Percentiles rank a stretch among this genome's conserved stretches.
Evolutionary conservation across 1,140 invertebrate species (phyloP).

Genomic region (Whitmania pigra): DNA sequence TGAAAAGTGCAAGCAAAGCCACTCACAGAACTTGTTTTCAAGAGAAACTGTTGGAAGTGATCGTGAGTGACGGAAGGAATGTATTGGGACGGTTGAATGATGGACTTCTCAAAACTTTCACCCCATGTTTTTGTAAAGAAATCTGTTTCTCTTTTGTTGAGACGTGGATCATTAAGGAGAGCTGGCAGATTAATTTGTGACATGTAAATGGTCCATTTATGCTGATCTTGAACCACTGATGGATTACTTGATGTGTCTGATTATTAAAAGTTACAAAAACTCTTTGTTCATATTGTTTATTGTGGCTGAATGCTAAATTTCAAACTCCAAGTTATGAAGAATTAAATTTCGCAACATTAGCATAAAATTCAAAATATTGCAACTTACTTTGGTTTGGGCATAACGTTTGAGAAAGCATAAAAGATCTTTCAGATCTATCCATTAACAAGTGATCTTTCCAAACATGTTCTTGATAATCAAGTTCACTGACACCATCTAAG

Average conservation of each 20-base stretch:
- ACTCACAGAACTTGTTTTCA: slow-evolving; percentile 38
- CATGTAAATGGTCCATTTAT: slow-evolving; percentile 47
- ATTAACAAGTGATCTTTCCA: slow-evolving; percentile 54
- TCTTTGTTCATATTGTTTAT: background rate
- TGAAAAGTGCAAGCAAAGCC: background rate
- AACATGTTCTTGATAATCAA: slow-evolving; percentile 75
- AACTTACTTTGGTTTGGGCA: background rate
- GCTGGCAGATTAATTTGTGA: slow-evolving; percentile 74
- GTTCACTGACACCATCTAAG: slow-evolving; percentile 71
- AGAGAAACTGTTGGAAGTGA: slow-evolving; percentile 77
- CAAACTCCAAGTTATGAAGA: background rate
- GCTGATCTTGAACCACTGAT: slow-evolving; percentile 40
- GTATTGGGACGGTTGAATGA: slow-evolving; percentile 62
- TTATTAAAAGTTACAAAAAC: background rate
- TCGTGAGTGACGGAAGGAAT: slow-evolving; percentile 67
- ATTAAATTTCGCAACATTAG: background rate
- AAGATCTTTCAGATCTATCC: background rate
- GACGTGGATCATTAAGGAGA: slow-evolving; percentile 84
- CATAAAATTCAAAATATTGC: background rate
- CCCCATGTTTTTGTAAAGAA: slow-evolving; percentile 98
- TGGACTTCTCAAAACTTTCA: slow-evolving; percentile 66
- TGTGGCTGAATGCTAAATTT: no score
- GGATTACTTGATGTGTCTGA: slow-evolving; percentile 27
- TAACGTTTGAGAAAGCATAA: background rate
- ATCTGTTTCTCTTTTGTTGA: slow-evolving; percentile 54